Conservation (phyloP, 2,888 invertebrate species). For the Drosophila phalerata region DNA sequence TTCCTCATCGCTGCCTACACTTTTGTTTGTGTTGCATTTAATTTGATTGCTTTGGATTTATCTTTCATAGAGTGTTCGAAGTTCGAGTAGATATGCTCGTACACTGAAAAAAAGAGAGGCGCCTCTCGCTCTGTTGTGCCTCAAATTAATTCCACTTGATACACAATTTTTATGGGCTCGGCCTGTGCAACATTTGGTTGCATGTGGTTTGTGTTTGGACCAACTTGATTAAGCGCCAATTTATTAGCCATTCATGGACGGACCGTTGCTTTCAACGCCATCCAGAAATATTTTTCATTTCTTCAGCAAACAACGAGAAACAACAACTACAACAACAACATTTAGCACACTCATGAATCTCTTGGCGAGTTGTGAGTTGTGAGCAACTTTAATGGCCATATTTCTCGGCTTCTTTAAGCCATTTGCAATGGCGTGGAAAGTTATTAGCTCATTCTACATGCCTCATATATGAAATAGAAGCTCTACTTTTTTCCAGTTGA, state of each 20-base stretch:
- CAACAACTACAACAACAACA: constrained; percentile 14
- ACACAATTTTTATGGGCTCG: constrained; percentile 51
- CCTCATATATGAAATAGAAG: constrained; percentile 6
- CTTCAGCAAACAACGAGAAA: constrained; percentile 19
- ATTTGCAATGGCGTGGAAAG: constrained; percentile 59
- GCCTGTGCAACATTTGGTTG: constrained; percentile 42
- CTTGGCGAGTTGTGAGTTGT: constrained; percentile 25
- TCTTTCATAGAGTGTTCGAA: constrained; percentile 48
- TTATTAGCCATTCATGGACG: constrained; percentile 71
- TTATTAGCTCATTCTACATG: constrained; percentile 60
- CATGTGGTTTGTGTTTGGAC: constrained; percentile 45
- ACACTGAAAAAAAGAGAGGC: constrained; percentile 17
- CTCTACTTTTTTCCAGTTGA: constrained; percentile 54
- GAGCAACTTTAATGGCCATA: constrained; percentile 32
- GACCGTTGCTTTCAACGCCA: constrained; percentile 69
- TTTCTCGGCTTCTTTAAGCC: constrained; percentile 29
- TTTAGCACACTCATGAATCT: constrained; percentile 42
- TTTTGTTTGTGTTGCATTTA: constrained; percentile 69
- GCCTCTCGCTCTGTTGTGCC: constrained; percentile 39
- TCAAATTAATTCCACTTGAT: constrained; percentile 73
- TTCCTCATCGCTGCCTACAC: constrained; percentile 37
- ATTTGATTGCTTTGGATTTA: constrained; percentile 83
- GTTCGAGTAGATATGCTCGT: constrained; percentile 6
- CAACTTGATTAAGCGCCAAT: constrained; percentile 77
- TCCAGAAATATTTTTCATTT: constrained; percentile 74